Conservation (phyloP, 2,888 invertebrate species). For the Sinelater perroti region DNA sequence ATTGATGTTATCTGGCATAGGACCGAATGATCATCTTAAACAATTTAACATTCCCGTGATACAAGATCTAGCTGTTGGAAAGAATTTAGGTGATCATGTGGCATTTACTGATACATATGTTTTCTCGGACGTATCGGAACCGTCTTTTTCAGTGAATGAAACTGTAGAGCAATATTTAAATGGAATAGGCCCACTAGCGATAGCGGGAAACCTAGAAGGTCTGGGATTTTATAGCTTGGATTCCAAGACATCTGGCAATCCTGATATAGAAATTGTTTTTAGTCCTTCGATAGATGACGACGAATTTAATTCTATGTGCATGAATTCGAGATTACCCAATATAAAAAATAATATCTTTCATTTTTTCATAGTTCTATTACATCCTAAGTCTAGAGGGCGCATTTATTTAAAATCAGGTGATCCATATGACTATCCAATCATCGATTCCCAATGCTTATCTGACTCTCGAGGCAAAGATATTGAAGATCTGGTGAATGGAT, state of each 20-base stretch:
- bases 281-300: constrained; percentile 22
- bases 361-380: constrained; percentile 43
- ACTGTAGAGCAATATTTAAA: constrained; percentile 40
- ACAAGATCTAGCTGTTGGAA: constrained; percentile 45
- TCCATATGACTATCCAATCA: constrained; percentile 50
- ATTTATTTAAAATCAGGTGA: constrained; percentile 49
- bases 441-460: constrained; percentile 46
- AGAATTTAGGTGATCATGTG: constrained; percentile 46
- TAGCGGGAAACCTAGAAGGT: constrained; percentile 30
- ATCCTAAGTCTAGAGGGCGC: constrained; percentile 48
- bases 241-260: constrained; percentile 15
- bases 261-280: constrained; percentile 38
- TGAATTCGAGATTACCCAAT: not conserved
- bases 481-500: constrained; percentile 67
- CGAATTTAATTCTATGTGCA: constrained; percentile 2
- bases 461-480: constrained; percentile 69
- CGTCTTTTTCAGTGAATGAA: constrained; percentile 15
- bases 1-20: constrained; percentile 50
- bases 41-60: constrained; percentile 42
- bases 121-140: constrained; percentile 32
- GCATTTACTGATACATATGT: constrained; percentile 42
- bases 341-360: constrained; percentile 9
- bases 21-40: constrained; percentile 45
- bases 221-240: constrained; percentile 27
- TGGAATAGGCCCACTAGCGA: constrained; percentile 41